Percentiles rank a stretch among this genome's conserved stretches.
These are phyloP conservation scores for Brachypteracias leptosomus DNA, from an alignment of 2,113 vertebrate genomes.

Conservation along the genomic window DNA sequence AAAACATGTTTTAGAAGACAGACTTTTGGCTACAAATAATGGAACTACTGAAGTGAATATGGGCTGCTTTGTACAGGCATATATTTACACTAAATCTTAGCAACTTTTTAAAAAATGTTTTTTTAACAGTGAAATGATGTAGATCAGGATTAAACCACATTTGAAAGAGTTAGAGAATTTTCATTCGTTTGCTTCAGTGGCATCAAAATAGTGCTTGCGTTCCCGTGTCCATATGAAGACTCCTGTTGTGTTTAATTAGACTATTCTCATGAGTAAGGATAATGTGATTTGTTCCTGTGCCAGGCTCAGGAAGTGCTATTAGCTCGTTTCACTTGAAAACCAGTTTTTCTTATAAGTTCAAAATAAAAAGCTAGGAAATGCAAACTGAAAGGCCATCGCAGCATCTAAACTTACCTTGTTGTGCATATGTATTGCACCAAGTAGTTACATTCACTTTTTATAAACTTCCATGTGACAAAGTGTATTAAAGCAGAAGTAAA, in stretches of 20 bases:
- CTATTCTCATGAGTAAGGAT: slow-evolving; percentile 47
- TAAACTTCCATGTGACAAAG: background rate
- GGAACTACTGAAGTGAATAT: background rate
- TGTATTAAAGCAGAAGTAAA: background rate
- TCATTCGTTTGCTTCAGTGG: background rate
- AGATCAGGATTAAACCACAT: background rate
- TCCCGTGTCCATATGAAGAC: slow-evolving; percentile 16
- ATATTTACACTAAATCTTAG: background rate
- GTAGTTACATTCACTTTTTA: slow-evolving; percentile 20
- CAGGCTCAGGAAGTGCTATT: slow-evolving; percentile 34
- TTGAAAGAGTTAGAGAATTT: background rate
- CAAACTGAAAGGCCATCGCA: background rate
- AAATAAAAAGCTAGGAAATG: background rate
- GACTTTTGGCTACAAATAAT: background rate
- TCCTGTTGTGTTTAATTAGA: slow-evolving; percentile 58
- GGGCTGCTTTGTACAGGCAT: background rate
- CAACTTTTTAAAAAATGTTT: too few relatives aligned
- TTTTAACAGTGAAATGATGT: background rate
- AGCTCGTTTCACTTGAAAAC: background rate
- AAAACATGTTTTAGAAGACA: background rate
- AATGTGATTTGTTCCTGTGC: slow-evolving; percentile 48
- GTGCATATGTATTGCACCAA: background rate
- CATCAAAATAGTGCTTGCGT: slow-evolving; percentile 29
- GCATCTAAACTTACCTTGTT: background rate
- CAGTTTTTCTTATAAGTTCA: background rate